phyloP scores from a whole-genome alignment of 2,113 vertebrate species.

The Siphamia tubifer region DNA sequence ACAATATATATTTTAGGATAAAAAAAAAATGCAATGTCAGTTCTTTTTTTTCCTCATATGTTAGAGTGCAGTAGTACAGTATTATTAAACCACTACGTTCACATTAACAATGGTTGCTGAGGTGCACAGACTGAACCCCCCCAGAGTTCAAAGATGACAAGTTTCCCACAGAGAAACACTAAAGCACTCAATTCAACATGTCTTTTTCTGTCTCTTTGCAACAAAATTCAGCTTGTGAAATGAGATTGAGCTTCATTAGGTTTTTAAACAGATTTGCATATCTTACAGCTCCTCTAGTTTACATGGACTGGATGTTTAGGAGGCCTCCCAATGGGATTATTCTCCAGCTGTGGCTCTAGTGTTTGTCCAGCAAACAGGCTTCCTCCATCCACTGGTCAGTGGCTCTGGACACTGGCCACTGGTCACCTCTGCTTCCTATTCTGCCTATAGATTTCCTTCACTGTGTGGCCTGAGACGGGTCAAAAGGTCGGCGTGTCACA shows the following conservation, averaged over 20 bases:
- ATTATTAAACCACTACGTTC: slow-evolving; percentile 12
- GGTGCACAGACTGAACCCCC: slow-evolving; percentile 31
- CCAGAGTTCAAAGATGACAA: slow-evolving; percentile 76
- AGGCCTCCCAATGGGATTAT: slow-evolving; percentile 63
- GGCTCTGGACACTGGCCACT: slow-evolving; percentile 41
- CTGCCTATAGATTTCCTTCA: slow-evolving; percentile 91
- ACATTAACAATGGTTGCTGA: slow-evolving; percentile 51
- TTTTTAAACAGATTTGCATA: slow-evolving; percentile 76
- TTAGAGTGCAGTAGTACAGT: slow-evolving; percentile 11
- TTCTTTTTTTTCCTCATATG: no score
- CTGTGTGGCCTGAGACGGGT: slow-evolving; percentile 91
- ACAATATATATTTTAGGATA: no score
- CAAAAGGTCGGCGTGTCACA: slow-evolving; percentile 89
- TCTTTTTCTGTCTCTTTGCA: slow-evolving; percentile 51
- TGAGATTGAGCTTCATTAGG: slow-evolving; percentile 71
- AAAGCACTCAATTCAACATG: slow-evolving; percentile 55
- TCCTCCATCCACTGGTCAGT: slow-evolving; percentile 43
- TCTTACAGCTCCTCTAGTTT: slow-evolving; percentile 61
- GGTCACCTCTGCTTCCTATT: slow-evolving; percentile 85
- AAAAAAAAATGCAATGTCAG: no score
- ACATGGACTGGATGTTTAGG: slow-evolving; percentile 61
- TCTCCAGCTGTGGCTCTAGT: slow-evolving; percentile 71
- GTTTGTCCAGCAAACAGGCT: slow-evolving; percentile 82
- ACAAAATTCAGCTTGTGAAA: slow-evolving; percentile 65
- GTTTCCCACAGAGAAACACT: slow-evolving; percentile 72